Conservation (phyloP, 2,113 vertebrate genomes). For the Elgaria multicarinata region DNA sequence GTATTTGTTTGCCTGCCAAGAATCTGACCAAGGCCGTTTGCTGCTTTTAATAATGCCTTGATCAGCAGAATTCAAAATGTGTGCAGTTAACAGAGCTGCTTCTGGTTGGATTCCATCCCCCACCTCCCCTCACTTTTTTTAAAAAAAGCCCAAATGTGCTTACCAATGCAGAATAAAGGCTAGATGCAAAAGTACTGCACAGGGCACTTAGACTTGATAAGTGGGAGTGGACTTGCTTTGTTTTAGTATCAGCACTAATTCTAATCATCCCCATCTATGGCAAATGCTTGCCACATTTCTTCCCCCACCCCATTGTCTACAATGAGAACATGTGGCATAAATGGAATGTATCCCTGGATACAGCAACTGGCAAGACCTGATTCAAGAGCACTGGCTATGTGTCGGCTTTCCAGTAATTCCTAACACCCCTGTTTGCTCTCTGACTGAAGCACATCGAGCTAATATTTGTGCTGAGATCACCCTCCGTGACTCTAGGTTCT, state of each 20-base stretch:
- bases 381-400: background rate
- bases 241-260: background rate
- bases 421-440: background rate
- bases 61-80: constrained; percentile 67
- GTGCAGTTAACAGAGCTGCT: background rate
- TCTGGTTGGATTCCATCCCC: constrained; percentile 16
- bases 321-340: background rate
- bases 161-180: constrained; percentile 35
- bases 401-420: background rate
- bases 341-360: background rate
- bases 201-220: background rate
- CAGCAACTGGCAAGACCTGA: background rate
- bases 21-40: constrained; percentile 58
- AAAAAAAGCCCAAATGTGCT: constrained; percentile 37
- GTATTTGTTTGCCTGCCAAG: constrained; percentile 70
- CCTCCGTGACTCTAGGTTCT: background rate
- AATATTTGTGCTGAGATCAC: background rate
- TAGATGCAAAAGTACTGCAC: background rate
- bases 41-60: constrained; percentile 45
- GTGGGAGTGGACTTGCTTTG: background rate
- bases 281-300: background rate
- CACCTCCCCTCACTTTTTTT: background rate
- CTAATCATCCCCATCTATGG: background rate
- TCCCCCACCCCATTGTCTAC: too few relatives aligned
- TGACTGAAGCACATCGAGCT: background rate